Evolutionary conservation across 2,113 vertebrate species (phyloP).

Genomic region (Pholis gunnellus): DNA sequence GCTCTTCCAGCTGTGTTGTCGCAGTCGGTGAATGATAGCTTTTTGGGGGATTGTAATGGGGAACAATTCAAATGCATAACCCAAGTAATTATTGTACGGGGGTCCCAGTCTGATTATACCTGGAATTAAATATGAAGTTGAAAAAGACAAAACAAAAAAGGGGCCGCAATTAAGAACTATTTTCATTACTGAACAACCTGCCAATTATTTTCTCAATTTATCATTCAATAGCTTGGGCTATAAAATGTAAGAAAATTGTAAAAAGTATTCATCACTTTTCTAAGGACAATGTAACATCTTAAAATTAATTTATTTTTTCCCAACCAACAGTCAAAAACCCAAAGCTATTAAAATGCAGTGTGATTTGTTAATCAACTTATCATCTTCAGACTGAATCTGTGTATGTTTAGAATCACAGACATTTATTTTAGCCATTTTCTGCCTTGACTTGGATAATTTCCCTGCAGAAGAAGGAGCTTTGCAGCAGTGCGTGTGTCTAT

Average conservation of each 20-base stretch:
- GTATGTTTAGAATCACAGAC: background rate
- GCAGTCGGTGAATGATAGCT: slow-evolving; percentile 4
- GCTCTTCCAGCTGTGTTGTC: slow-evolving; percentile 31
- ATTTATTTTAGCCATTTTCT: background rate
- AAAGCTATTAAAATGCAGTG: background rate
- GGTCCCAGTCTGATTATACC: background rate
- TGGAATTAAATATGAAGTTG: slow-evolving; percentile 12
- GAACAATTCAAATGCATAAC: slow-evolving; percentile 25
- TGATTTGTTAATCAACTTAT: background rate
- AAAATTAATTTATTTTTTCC: background rate
- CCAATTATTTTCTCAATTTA: background rate
- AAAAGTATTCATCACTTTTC: no score
- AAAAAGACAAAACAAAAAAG: background rate
- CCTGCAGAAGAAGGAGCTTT: slow-evolving; percentile 26
- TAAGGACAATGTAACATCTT: background rate
- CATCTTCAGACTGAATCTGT: background rate
- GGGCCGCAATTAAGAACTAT: background rate
- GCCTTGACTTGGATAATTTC: background rate
- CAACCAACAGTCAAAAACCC: background rate
- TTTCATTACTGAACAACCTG: background rate
- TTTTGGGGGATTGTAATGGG: slow-evolving; percentile 10
- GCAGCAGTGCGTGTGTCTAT: slow-evolving; percentile 16
- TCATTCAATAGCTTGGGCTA: fast-evolving
- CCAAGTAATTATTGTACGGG: background rate
- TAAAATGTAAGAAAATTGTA: background rate